Percentiles rank a stretch among this genome's conserved stretches.
Conservation (phyloP, 2,113 vertebrate genomes). For the Mastomys natalensis region DNA sequence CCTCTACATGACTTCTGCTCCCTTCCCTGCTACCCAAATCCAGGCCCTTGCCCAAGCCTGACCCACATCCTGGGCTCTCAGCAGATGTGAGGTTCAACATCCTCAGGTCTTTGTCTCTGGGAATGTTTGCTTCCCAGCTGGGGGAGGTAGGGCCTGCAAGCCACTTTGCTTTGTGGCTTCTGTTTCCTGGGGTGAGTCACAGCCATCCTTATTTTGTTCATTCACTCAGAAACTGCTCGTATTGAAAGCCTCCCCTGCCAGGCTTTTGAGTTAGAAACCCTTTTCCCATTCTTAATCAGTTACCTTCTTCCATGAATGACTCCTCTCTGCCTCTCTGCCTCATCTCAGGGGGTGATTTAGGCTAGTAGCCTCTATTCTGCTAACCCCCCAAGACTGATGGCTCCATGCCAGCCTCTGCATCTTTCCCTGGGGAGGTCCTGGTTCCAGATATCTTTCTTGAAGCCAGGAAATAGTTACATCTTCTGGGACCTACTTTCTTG, state of each 20-base stretch:
- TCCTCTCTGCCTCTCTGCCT: not conserved
- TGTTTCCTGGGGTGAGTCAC: constrained; percentile 16
- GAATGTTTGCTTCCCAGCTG: not conserved
- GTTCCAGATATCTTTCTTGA: not conserved
- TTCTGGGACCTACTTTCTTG: not conserved
- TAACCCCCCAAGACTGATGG: not conserved
- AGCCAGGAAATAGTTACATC: not conserved
- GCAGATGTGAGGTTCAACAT: not conserved
- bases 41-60: not conserved
- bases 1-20: not conserved
- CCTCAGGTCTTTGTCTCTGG: constrained; percentile 48
- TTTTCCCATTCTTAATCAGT: constrained; percentile 23
- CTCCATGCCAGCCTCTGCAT: not conserved
- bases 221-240: constrained; percentile 17
- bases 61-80: constrained; percentile 60
- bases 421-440: not conserved
- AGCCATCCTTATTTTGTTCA: not conserved
- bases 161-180: not conserved
- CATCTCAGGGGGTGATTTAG: constrained; percentile 22
- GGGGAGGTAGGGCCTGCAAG: not conserved
- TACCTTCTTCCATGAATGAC: constrained; percentile 28
- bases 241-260: constrained; percentile 30
- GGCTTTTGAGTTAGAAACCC: constrained; percentile 8
- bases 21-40: not conserved
- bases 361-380: not conserved